Evolutionary conservation across 2,888 invertebrate species (phyloP), one percentile per base, ranked within the genome.

Genomic region (Oxytorus armatus): DNA sequence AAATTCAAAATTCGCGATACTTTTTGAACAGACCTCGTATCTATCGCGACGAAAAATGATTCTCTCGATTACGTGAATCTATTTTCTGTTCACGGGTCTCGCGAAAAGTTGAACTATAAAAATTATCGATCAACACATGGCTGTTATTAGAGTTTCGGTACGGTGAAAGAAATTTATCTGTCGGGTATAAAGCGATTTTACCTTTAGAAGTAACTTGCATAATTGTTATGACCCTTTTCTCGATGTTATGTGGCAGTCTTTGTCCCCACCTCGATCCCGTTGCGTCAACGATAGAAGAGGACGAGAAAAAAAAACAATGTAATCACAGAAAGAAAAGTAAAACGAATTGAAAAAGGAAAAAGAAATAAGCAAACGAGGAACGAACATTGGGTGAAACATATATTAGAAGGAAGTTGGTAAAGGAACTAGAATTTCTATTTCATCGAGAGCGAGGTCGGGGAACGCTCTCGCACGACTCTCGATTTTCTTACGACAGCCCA

Each of bases 361-460:
- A 21, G 47, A 49, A 21, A 59, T 25, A 21, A 11, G 1, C 16
- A 44, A 47, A 68, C 18, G 65, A 51, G 21, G 29, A 59, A 65
- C 33, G 55, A 42, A 63, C 55, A 47, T 49, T 11, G n/a, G 68
- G 25, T 42, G 39, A 44, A 70, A 78, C 53, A 76, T 49, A 76
- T 68, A 63, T 81, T 72, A 61, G 72, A 66, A 77, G 73, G 72
- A 82, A 79, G 79, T 77, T 53, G 49, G 61, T 69, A 53, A 59
- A 47, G 44, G 53, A 79, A 72, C 18, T 59, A 68, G 66, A 80
- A 47, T 80, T 75, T 72, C 47, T 77, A 74, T 68, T n/a, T 68
- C 47, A 82, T 72, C 70, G 80, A 80, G 59, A 80, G 82, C 77
- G 82, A 77, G 79, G 82, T 66, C 59, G 53, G 29, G 47, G 29